Base-by-base conservation (phyloP, 30 jellyfish, hydroid and myxozoan species). In the Aurelia aurita complex sp. Pacific region DNA sequence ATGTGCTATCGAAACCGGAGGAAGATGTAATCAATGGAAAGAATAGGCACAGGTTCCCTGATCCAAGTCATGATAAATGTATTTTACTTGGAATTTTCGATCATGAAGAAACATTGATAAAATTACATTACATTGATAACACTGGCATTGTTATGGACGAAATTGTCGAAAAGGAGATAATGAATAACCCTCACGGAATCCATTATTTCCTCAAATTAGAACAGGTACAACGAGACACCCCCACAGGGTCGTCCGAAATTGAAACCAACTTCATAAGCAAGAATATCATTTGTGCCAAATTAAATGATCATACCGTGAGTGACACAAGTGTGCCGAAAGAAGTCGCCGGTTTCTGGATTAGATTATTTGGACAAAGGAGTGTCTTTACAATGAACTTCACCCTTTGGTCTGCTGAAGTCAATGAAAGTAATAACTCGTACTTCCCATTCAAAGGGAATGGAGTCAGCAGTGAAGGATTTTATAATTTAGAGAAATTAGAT, bases 281-380 rank as follows among this genome's bases (percentile, higher is more conserved):
- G 19, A 67, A 64, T 79, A 55, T 88, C n/a, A 79, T 88, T 17
- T 59, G 85, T 62, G 92, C 88, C 67, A 88, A 88, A 46, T 40
- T 92, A 50, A 80, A 83, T 40, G 98, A 92, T 59, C 96, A 92
- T 64, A 82, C 89, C 10, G 89, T 82, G 43, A 92, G 88, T 36
- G 91, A 72, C 43, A 78, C 83, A 35, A 69, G 87, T 51, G 81
- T 92, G 51, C 98, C 98, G 10, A 74, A 69, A 29, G 96, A 77
- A 59, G 96, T 92, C 52, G 88, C 97, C 7, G 98, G 98, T 16
- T 92, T 68, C 38, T 92, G 98, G 98, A 38, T 86, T 43, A 75
- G 98, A 33, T 38, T 78, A 69, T 92, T 92, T 74, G 98, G 98
- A 17, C 77, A 80, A 38, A 63, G 35, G 29, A 15, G 81, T 70